Evolutionary conservation across 2,113 vertebrate genomes (phyloP), one percentile per base, ranked within the genome.

Genomic region (Aspidoscelis tigris): DNA sequence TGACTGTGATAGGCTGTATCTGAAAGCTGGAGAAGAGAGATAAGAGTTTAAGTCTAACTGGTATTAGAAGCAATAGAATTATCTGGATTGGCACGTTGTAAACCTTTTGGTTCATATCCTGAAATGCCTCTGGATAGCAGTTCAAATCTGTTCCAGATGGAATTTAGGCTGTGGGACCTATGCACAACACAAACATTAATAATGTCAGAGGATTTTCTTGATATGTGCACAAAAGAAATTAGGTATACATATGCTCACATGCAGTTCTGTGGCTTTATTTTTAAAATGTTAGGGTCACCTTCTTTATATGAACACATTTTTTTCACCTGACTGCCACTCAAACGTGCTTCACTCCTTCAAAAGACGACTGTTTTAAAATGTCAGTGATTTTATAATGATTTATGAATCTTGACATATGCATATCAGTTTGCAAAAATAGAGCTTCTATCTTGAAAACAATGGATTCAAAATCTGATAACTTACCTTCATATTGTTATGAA

Each of bases 41-140:
- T 96, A 96, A 96, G 95, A 89, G 89, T 94, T 93, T 94, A 92
- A 96, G 92, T 94, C 95, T 87, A 84, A 72, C 83, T 89, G 83
- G 91, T 94, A 96, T 93, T 93, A 93, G 90, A 92, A 95, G 91
- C 92, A 88, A 71, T 87, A 89, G 93, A 95, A 93, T 95, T 90
- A 94, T 71, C 90, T 89, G 88, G 91, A 90, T 94, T 92, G 92
- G 92, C 90, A 89, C 85, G 75, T 87, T 89, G 81, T 88, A 94
- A 94, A 87, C 91, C 90, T 92, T 94, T 95, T 82, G 89, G 91
- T 92, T 90, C 78, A 50, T 86, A 92, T 92, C 81, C 61, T 89
- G 89, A 90, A 92, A 87, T 91, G 94, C 92, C 90, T 91, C 88
- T 88, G 89, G 92, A 87, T 85, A 91, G 92, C 88, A 90, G 91